Conservation (phyloP, 1,140 invertebrate species). For the Aphidius gifuensis region DNA sequence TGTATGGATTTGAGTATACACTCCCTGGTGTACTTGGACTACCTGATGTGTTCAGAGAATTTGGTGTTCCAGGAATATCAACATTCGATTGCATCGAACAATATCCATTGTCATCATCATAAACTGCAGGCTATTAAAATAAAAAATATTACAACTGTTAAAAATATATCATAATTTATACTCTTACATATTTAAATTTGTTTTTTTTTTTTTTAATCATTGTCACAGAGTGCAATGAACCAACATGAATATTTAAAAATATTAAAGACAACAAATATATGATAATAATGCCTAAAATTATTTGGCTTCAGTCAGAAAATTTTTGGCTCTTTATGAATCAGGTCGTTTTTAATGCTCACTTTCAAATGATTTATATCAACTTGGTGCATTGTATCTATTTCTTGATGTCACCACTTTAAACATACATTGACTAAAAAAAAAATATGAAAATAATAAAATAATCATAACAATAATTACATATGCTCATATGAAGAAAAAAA, state of each 20-base stretch:
- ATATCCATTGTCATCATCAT: constrained; percentile 36
- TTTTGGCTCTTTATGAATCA: constrained; percentile 37
- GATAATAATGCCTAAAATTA: constrained; percentile 30
- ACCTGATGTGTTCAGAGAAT: constrained; percentile 50
- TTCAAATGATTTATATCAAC: constrained; percentile 37
- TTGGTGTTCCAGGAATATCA: constrained; percentile 45
- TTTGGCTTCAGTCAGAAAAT: constrained; percentile 38
- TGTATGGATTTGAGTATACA: constrained; percentile 49
- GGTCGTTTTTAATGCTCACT: constrained; percentile 31
- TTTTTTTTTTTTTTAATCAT: too few relatives aligned
- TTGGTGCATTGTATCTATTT: constrained; percentile 33
- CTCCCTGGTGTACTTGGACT: constrained; percentile 58
- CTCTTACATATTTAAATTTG: too few relatives aligned
- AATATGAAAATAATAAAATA: too few relatives aligned
- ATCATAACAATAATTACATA: neutral
- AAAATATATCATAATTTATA: too few relatives aligned
- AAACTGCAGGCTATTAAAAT: neutral
- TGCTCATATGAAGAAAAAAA: neutral
- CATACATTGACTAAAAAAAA: constrained; percentile 2
- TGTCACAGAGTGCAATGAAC: constrained; percentile 16
- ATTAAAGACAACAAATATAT: neutral
- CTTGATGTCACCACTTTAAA: constrained; percentile 31
- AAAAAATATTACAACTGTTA: too few relatives aligned
- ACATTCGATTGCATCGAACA: constrained; percentile 31
- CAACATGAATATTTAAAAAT: constrained; percentile 16